phyloP scores from a whole-genome alignment of 2,888 invertebrate genomes.

The Polia nebulosa region DNA sequence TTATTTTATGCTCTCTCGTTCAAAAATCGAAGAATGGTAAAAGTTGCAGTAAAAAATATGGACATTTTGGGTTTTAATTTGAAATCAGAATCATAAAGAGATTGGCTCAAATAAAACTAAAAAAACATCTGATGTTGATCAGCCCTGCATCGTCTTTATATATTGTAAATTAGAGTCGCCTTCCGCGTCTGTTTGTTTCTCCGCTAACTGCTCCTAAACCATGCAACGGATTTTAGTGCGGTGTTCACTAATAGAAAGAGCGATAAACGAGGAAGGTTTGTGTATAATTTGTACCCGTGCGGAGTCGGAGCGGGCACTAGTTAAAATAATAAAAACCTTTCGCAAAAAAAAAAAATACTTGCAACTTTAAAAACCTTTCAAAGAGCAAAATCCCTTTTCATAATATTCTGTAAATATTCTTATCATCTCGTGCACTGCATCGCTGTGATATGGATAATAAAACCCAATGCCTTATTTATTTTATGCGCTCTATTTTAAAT shows the following conservation, averaged over 20 bases:
- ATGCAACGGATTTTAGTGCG: no score
- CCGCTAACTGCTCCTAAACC: no score
- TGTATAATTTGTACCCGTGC: no score
- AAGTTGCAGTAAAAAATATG: background rate
- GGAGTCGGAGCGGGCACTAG: no score
- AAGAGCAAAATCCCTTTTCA: background rate
- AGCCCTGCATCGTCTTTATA: background rate
- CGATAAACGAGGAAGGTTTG: no score
- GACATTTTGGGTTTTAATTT: background rate
- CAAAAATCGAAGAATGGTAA: background rate
- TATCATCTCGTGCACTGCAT: constrained; percentile 62
- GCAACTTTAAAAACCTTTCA: constrained; percentile 1
- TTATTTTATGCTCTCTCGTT: background rate
- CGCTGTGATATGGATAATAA: constrained; percentile 81
- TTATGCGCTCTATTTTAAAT: constrained; percentile 63
- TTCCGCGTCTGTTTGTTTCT: no score
- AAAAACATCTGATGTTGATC: background rate
- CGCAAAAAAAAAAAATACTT: background rate
- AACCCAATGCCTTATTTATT: constrained; percentile 75
- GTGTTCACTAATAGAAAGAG: no score
- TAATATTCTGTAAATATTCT: constrained; percentile 18
- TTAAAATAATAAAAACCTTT: background rate
- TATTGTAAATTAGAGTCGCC: no score
- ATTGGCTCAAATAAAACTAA: background rate
- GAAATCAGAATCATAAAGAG: background rate